A percentile compares a stretch with the other conserved stretches of the same genome.
phyloP scores from a whole-genome alignment of 2,113 vertebrate genomes.

The Esox niger region DNA sequence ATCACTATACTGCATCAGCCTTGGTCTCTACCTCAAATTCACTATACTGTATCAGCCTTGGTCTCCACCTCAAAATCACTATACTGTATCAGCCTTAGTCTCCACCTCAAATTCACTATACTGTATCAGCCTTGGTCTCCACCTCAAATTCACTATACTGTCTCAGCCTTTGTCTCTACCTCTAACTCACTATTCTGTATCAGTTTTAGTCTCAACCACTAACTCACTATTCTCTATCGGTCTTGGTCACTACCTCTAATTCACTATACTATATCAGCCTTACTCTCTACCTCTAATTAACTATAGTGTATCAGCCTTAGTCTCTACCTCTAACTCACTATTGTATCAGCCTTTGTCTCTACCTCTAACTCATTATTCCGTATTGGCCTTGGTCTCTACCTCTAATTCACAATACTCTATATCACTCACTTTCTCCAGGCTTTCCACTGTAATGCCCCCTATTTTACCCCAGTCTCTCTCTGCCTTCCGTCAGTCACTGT shows the following conservation, averaged over 20 bases:
- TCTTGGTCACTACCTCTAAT: background rate
- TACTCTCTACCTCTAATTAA: too few relatives aligned
- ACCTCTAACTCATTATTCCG: too few relatives aligned
- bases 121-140: background rate
- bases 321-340: too few relatives aligned
- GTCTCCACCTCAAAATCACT: too few relatives aligned
- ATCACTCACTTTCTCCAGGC: background rate
- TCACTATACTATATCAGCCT: background rate
- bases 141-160: too few relatives aligned
- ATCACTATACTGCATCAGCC: too few relatives aligned
- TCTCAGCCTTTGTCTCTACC: background rate
- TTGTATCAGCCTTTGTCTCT: background rate
- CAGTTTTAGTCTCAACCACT: background rate
- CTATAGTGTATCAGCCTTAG: background rate
- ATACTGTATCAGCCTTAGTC: background rate
- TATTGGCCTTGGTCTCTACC: background rate
- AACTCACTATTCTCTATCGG: background rate
- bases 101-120: too few relatives aligned
- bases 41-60: background rate
- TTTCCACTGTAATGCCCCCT: background rate
- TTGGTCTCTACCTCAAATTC: too few relatives aligned
- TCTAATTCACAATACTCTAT: background rate
- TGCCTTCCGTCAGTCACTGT: constrained; percentile 8
- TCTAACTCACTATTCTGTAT: too few relatives aligned
- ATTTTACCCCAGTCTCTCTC: background rate